A percentile compares a stretch with the other conserved stretches of the same genome.
Conservation (phyloP, 2,888 invertebrate species). For the Camponotus fellah region DNA sequence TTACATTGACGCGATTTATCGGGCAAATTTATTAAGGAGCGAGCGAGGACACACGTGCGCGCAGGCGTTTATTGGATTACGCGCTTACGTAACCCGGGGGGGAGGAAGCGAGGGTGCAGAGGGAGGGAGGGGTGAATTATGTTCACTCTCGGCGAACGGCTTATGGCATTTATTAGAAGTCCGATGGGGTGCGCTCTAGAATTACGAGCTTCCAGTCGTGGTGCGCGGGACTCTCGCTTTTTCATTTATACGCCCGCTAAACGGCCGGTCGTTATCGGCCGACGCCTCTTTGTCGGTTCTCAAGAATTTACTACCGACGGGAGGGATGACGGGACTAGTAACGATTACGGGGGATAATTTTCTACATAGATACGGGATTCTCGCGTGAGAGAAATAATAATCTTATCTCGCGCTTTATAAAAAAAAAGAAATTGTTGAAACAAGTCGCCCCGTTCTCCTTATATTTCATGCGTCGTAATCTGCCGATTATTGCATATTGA, state of each 20-base stretch:
- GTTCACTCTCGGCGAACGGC: constrained; percentile 68
- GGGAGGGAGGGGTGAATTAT: constrained; percentile 72
- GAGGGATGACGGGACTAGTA: constrained; percentile 68
- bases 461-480: not conserved
- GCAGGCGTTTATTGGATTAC: constrained; percentile 52
- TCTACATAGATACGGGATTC: constrained; percentile 62
- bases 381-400: constrained; percentile 12
- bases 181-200: constrained; percentile 66
- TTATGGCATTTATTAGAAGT: constrained; percentile 77
- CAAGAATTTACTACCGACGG: constrained; percentile 72
- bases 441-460: not conserved
- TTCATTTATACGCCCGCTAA: constrained; percentile 77
- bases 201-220: constrained; percentile 74
- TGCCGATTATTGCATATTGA: not conserved
- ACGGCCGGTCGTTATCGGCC: constrained; percentile 76
- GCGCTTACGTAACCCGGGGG: constrained; percentile 28
- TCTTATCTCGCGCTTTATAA: not conserved
- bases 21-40: constrained; percentile 47
- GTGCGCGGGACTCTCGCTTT: constrained; percentile 70
- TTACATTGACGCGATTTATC: constrained; percentile 49
- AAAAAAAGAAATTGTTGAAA: not conserved
- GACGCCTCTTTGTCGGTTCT: constrained; percentile 74
- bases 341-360: constrained; percentile 74
- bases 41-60: constrained; percentile 32
- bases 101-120: not conserved